A percentile compares a stretch with the other conserved stretches of the same genome.
phyloP scores from a whole-genome alignment of 2,113 vertebrate genomes.

The Corythoichthys haematopterus region DNA sequence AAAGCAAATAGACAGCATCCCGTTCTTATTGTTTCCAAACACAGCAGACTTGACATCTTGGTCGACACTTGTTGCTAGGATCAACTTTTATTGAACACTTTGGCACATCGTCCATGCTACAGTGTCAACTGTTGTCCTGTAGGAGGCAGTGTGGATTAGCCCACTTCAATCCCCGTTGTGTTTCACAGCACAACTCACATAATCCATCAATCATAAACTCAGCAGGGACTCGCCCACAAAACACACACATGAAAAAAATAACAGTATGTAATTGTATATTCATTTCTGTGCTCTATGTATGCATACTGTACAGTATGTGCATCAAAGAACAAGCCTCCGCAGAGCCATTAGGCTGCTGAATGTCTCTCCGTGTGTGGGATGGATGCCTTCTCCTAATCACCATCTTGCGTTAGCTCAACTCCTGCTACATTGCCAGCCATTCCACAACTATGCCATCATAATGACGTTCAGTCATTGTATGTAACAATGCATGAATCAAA shows the following conservation, averaged over 20 bases:
- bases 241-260: constrained; percentile 14
- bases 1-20: not conserved
- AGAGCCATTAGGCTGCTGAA: constrained; percentile 31
- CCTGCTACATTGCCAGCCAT: constrained; percentile 36
- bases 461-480: constrained; percentile 55
- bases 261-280: constrained; percentile 22
- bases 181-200: constrained; percentile 36
- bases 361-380: constrained; percentile 37
- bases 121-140: constrained; percentile 46
- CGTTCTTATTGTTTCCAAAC: not conserved
- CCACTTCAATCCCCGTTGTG: constrained; percentile 26
- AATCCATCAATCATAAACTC: constrained; percentile 48
- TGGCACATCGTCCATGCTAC: constrained; percentile 22
- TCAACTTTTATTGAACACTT: constrained; percentile 27
- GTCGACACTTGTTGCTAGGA: constrained; percentile 20
- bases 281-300: constrained; percentile 14
- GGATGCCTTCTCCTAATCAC: constrained; percentile 46
- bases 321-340: constrained; percentile 18
- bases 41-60: not conserved
- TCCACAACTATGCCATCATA: constrained; percentile 42
- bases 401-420: constrained; percentile 43
- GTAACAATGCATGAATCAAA: constrained; percentile 56
- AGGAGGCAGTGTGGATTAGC: constrained; percentile 62
- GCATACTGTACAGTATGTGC: constrained; percentile 6
- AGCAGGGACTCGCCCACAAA: constrained; percentile 14